A percentile compares a stretch with the other conserved stretches of the same genome.
These are phyloP conservation scores for Cantharis flavilabris DNA, from an alignment of 2,888 invertebrate genomes.

Conservation along the genomic window DNA sequence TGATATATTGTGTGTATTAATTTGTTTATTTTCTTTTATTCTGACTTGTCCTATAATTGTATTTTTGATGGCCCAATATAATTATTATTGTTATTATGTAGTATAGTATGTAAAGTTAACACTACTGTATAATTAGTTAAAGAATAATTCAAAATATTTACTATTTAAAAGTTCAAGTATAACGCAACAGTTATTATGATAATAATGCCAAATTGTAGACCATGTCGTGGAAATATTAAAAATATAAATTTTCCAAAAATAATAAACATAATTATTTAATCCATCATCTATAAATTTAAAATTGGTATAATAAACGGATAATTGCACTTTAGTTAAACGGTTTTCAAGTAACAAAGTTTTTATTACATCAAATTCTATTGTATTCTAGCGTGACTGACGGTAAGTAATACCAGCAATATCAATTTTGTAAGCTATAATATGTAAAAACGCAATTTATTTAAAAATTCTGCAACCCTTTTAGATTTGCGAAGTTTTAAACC, in stretches of 20 bases:
- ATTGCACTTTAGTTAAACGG: neutral
- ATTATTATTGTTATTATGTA: too few relatives aligned
- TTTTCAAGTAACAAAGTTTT: neutral
- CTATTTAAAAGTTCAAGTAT: neutral
- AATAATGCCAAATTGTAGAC: neutral
- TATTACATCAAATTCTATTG: neutral
- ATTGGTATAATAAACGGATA: neutral
- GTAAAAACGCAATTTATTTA: neutral
- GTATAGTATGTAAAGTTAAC: too few relatives aligned
- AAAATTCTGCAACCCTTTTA: neutral
- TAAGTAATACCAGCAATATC: neutral
- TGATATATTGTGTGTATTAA: too few relatives aligned
- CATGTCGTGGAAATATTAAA: neutral
- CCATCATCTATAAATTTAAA: neutral
- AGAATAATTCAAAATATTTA: neutral
- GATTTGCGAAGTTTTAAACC: neutral
- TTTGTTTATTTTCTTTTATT: too few relatives aligned
- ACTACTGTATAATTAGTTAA: neutral
- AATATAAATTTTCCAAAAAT: neutral
- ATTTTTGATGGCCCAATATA: too few relatives aligned
- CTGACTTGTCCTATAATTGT: too few relatives aligned
- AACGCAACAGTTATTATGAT: neutral
- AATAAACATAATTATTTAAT: neutral
- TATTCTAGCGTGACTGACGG: neutral
- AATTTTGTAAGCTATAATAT: neutral